These are phyloP conservation scores for Macquaria australasica DNA, from an alignment of 2,113 vertebrate genomes.

Conservation along the genomic window DNA sequence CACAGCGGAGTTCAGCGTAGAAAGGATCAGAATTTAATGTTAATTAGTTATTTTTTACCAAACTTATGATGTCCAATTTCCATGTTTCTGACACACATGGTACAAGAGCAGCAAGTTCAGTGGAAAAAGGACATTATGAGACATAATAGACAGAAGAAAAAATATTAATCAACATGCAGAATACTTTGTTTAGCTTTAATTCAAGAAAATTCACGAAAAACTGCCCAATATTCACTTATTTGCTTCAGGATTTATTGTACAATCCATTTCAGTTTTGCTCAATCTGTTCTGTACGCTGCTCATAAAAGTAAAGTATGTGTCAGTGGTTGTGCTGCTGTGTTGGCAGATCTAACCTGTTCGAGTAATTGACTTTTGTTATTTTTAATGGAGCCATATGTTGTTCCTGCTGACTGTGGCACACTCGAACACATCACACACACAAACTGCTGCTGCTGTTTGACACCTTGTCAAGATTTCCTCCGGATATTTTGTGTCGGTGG, in stretches of 20 bases:
- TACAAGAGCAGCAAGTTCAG: background rate
- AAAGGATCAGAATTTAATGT: no score
- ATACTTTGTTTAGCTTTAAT: background rate
- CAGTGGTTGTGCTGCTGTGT: slow-evolving; percentile 47
- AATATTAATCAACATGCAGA: background rate
- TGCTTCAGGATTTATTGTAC: slow-evolving; percentile 30
- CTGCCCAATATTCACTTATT: background rate
- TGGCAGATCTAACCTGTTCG: slow-evolving; percentile 66
- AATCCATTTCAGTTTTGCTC: slow-evolving; percentile 9
- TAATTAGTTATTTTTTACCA: background rate
- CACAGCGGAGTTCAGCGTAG: background rate
- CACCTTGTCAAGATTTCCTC: slow-evolving; percentile 61
- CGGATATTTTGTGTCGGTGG: slow-evolving; percentile 29
- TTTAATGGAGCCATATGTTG: slow-evolving; percentile 78
- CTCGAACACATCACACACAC: slow-evolving; percentile 51
- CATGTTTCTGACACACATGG: background rate
- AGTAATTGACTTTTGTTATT: slow-evolving; percentile 76
- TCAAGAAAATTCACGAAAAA: background rate
- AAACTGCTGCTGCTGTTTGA: slow-evolving; percentile 55
- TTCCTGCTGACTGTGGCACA: slow-evolving; percentile 70
- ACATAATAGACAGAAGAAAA: background rate
- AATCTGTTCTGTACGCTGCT: slow-evolving; percentile 21
- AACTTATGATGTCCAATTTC: background rate
- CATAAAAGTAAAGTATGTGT: slow-evolving; percentile 57
- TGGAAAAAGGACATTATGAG: background rate